Evolutionary conservation across 2,113 vertebrate genomes (phyloP), one percentile per base, ranked within the genome.

Genomic region (Ameiurus melas): DNA sequence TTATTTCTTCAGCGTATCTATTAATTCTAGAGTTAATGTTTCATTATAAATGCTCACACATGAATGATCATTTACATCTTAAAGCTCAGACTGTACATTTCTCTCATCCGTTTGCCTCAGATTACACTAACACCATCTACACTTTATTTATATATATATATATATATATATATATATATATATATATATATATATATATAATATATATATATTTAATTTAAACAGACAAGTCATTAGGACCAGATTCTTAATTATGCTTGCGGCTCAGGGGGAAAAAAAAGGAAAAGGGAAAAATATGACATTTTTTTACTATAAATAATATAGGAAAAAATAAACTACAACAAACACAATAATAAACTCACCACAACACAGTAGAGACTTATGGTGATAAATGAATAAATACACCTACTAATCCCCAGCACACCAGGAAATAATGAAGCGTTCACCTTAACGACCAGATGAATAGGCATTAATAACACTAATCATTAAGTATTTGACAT

Each of bases 11-110:
- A 22, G 17, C 30, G 30, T 33, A 47, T 84, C 64, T n/a, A 70
- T 84, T 84, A 68, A 84, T 84, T 84, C 83, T 33, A 12, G 43
- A 84, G 83, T 84, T 84, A 43, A 85, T 70, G 33, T 85, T 85
- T 85, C 33, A 58, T 81, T 57, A 81, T 57, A 81, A 57, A 81
- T 22, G 79, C 79, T 58, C 79, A 22, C 79, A 81, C 79, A 81
- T 5, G 51, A 81, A 20, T 0, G 79, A 57, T 33, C 5, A 55
- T 36, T 58, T 36, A 58, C 16, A 81, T 58, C 53, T 36, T 20
- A 20, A 58, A 58, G 8, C 55, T 36, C 53, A 20, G 53, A 22
- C 3, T 30, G 16, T 19, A 55, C 16, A 6, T 33, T 33, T 58
- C 2, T 36, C 10, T 81, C 79, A 58, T 33, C 55, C 30, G n/a